Base-by-base conservation (phyloP, 64 coral and sea anemone genomes). In the Acropora yongei region DNA sequence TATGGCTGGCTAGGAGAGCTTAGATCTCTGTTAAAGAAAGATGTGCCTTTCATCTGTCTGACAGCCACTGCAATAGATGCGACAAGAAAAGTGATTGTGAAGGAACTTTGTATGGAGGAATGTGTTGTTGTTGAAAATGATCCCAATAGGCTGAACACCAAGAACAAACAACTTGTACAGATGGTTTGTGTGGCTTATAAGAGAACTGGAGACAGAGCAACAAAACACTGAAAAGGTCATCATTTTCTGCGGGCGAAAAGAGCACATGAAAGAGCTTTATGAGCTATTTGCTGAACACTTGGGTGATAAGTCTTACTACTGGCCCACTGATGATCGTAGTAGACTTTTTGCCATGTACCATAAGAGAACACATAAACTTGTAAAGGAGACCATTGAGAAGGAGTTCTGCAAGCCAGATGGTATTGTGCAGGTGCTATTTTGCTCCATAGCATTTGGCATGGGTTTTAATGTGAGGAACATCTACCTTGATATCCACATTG, bases 291-390 rank as follows among this genome's bases (percentile, higher is more conserved):
- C 2, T 44, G 58, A 93, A 4, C 18, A 4, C n/a, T 71, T 93
- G 42, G 95, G 91, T 1, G 2, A 3, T 0, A 90, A 97, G 17
- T 47, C 76, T 8, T 91, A 89, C 78, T 41, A 63, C 76, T 12
- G 48, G 10, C 82, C 91, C 8, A 82, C 73, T 20, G 86, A 92
- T 92, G 85, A 92, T 39, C 16, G 92, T 8, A 92, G 17, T 6
- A 41, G 75, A 60, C 49, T 98, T 4, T 95, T 92, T 80, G 96
- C 86, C 0, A 94, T 98, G 93, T 95, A 95, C 6, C 90, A 94
- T 68, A 92, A 79, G 17, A 98, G 73, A 18, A 95, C 89, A 8
- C 84, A 94, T 44, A 20, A 44, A 8, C 57, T 92, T 11, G 95
- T 94, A 1, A 97, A 97, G 42, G 83, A 40, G 46, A 41, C 44